These are phyloP conservation scores for Melipona quadrifasciata DNA, from an alignment of 1,140 invertebrate genomes.

Conservation along the genomic window DNA sequence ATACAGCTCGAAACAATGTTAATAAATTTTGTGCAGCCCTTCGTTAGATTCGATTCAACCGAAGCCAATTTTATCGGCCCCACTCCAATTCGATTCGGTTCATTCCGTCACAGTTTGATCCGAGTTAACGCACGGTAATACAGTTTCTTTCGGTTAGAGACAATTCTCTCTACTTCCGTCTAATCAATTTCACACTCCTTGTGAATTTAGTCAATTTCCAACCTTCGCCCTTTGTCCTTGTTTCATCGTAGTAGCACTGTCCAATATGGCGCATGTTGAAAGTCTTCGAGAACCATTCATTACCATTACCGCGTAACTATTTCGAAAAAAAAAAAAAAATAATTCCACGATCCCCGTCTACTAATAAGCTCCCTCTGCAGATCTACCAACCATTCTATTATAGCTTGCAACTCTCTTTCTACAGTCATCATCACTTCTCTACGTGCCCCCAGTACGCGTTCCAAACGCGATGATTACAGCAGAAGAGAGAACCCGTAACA, in stretches of 20 bases:
- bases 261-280: not conserved
- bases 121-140: not conserved
- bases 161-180: not conserved
- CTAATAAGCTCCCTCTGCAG: slow-evolving; percentile 19
- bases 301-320: not conserved
- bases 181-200: not conserved
- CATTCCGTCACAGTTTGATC: not conserved
- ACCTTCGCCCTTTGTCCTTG: too few species aligned
- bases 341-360: slow-evolving; percentile 8
- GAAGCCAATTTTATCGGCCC: not conserved
- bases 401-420: not conserved
- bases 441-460: slow-evolving; percentile 38
- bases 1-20: too few species aligned
- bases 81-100: not conserved
- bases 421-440: slow-evolving; percentile 36
- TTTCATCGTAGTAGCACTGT: not conserved
- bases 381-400: not conserved
- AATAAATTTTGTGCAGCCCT: not conserved
- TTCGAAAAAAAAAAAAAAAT: not conserved
- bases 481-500: slow-evolving; percentile 17
- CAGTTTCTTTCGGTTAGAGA: not conserved
- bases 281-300: slow-evolving; percentile 23
- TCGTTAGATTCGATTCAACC: not conserved
- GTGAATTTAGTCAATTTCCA: too few species aligned
- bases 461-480: slow-evolving; percentile 44